phyloP scores from a whole-genome alignment of 2,113 vertebrate genomes.

The Chiloscyllium plagiosum region DNA sequence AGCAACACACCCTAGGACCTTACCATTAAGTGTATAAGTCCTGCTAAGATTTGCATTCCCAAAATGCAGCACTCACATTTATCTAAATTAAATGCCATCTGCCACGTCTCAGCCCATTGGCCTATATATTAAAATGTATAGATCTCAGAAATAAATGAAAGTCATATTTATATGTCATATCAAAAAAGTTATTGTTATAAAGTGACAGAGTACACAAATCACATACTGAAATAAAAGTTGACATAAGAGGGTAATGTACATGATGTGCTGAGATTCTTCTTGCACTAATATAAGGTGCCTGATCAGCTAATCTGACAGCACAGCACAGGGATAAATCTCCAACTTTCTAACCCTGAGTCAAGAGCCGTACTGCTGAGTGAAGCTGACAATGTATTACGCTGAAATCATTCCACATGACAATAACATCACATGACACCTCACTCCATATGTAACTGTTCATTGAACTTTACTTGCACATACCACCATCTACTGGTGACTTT shows the following conservation, averaged over 20 bases:
- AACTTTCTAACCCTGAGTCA: neutral
- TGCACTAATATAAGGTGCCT: neutral
- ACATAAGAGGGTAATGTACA: neutral
- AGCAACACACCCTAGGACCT: no score
- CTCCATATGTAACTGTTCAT: neutral
- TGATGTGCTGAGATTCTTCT: neutral
- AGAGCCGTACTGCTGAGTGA: neutral
- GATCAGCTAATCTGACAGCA: neutral
- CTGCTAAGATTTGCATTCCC: no score
- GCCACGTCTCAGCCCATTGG: no score
- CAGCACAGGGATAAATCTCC: neutral
- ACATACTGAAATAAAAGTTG: neutral
- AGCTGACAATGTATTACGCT: neutral
- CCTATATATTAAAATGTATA: neutral
- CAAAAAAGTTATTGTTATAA: neutral
- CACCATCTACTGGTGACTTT: conserved; percentile 4
- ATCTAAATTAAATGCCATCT: no score
- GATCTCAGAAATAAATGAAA: neutral
- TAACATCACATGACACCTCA: neutral
- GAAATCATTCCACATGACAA: neutral
- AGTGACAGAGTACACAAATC: neutral
- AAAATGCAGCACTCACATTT: no score
- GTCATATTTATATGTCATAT: neutral
- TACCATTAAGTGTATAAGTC: no score
- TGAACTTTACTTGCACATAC: neutral